Base-by-base conservation (phyloP, 2,113 vertebrate species). In the Pterocles orientalis region DNA sequence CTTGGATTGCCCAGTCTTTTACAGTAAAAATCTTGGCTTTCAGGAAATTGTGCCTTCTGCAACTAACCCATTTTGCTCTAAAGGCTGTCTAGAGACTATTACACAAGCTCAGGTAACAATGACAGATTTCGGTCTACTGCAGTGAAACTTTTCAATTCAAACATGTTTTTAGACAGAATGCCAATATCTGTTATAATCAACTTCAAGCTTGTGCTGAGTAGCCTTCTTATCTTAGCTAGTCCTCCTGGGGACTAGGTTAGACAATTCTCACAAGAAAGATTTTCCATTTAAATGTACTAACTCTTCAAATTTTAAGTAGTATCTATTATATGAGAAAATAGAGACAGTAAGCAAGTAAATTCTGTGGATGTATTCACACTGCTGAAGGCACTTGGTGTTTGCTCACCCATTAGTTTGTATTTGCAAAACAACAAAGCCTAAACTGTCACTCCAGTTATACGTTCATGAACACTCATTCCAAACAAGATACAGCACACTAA, bases 151-250 rank as follows among this genome's bases (percentile, higher is more conserved):
- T 97, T 83, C 61, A 69, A 53, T 92, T 92, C 88, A 93, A 93
- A 89, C 31, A 31, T 24, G 15, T 61, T 92, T 93, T 95, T 65
- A 84, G 94, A 95, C 69, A 87, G 76, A 93, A 87, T 56, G 83
- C 69, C 94, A 79, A 65, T 96, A 96, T 65, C 71, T 78, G 72
- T 90, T 86, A 94, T 92, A 88, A 88, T 61, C 80, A 57, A 75
- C 64, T 50, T 93, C 68, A 71, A 36, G 17, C 79, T 86, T 7
- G 0, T 71, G 79, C 85, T 93, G 88, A 95, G 82, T 25, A 75
- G 68, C 43, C 68, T 80, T 64, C 82, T 78, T 60, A 64, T 47
- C 71, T 93, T 76, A 51, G 60, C 39, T 81, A 33, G 60, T 88
- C 39, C 92, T 93, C 39, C 64, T 43, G 69, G 92, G 77, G 72